A percentile compares a stretch with the other conserved stretches of the same genome.
These are phyloP conservation scores for Pelochelys cantorii DNA, from an alignment of 2,797 vertebrate species.

Conservation along the genomic window DNA sequence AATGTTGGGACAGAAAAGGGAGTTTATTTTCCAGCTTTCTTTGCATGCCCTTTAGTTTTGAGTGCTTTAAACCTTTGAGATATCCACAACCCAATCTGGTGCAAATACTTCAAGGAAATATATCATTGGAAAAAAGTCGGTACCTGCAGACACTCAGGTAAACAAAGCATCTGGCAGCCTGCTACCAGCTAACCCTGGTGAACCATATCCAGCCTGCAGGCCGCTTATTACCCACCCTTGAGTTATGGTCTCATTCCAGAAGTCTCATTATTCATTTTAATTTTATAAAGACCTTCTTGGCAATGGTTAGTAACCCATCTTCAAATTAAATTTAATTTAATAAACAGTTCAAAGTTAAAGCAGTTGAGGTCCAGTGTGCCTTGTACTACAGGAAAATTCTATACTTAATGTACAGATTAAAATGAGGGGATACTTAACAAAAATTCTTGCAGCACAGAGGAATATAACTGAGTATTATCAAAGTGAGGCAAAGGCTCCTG, in stretches of 20 bases:
- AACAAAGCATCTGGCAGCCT: too few relatives aligned
- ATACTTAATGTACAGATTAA: slow-evolving; percentile 70
- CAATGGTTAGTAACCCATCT: slow-evolving; percentile 27
- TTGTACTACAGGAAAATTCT: slow-evolving; percentile 57
- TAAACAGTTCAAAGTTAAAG: slow-evolving; percentile 65
- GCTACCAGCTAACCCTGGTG: too few relatives aligned
- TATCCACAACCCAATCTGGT: background rate
- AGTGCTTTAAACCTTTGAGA: background rate
- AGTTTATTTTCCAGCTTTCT: background rate
- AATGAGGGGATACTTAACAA: background rate
- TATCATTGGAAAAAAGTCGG: background rate
- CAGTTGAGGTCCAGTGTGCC: slow-evolving; percentile 53
- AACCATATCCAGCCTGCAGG: too few relatives aligned
- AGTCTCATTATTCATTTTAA: slow-evolving; percentile 43
- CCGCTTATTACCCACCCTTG: slow-evolving; percentile 13
- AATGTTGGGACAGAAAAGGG: background rate
- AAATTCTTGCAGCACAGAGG: background rate
- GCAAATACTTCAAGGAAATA: background rate
- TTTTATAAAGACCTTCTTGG: slow-evolving; percentile 33
- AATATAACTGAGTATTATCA: background rate
- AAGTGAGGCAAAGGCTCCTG: background rate
- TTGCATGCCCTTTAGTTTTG: background rate
- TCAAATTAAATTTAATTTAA: slow-evolving; percentile 63
- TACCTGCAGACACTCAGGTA: background rate
- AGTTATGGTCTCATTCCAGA: slow-evolving; percentile 32